Percentiles rank a stretch among this genome's conserved stretches.
Conservation (phyloP, 2,888 invertebrate species). For the Syrista parreyssii region DNA sequence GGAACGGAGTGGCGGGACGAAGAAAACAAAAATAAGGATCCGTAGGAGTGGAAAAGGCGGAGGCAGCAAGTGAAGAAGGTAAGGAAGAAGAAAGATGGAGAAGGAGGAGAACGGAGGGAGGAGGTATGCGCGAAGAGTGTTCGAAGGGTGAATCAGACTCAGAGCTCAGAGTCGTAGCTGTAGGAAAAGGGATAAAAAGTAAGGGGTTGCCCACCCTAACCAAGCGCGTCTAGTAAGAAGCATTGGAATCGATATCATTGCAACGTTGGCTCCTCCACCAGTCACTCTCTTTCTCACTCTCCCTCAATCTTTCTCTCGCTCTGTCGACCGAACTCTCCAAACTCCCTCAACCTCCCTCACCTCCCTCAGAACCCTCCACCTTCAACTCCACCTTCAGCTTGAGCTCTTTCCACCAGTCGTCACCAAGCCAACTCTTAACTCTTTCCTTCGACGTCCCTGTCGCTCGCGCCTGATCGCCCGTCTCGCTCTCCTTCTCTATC, state of each 20-base stretch:
- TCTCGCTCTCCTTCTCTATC: slow-evolving; percentile 6
- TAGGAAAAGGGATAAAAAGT: slow-evolving; percentile 63
- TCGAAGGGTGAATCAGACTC: slow-evolving; percentile 15
- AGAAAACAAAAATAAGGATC: slow-evolving; percentile 11
- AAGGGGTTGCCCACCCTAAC: slow-evolving; percentile 63
- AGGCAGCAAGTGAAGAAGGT: slow-evolving; percentile 21
- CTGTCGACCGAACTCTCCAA: slow-evolving; percentile 24
- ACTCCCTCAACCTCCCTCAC: slow-evolving; percentile 26
- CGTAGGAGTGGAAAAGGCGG: slow-evolving; percentile 19
- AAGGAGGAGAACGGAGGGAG: slow-evolving; percentile 23
- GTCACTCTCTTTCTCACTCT: slow-evolving; percentile 22
- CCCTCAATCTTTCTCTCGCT: slow-evolving; percentile 22
- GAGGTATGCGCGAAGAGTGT: slow-evolving; percentile 40
- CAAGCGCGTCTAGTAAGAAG: slow-evolving; percentile 64
- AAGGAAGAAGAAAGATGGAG: slow-evolving; percentile 16
- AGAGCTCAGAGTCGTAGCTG: slow-evolving; percentile 28
- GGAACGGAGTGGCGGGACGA: slow-evolving; percentile 8
- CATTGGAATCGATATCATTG: slow-evolving; percentile 67
- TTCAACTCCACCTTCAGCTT: slow-evolving; percentile 33
- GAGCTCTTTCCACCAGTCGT: slow-evolving; percentile 33
- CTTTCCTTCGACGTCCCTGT: slow-evolving; percentile 51
- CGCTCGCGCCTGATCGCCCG: slow-evolving; percentile 29
- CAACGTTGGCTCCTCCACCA: slow-evolving; percentile 53
- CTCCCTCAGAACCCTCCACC: slow-evolving; percentile 30
- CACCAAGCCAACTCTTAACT: slow-evolving; percentile 58